A percentile compares a stretch with the other conserved stretches of the same genome.
Evolutionary conservation across 2,888 invertebrate genomes (phyloP).

Genomic region (Teleiodes luculella): DNA sequence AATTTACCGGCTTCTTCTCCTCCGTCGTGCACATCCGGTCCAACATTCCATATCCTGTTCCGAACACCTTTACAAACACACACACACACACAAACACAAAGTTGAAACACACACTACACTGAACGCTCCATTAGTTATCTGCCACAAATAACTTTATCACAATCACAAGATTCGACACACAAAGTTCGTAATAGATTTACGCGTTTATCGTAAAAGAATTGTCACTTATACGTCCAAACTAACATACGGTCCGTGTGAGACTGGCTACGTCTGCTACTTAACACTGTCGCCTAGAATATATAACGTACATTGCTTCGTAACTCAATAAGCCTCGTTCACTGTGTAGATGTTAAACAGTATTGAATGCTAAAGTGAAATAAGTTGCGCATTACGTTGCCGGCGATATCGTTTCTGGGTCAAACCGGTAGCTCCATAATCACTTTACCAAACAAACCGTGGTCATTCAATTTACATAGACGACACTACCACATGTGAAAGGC

Average conservation of each 20-base stretch:
- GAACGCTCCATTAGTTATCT: neutral
- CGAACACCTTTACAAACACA: neutral
- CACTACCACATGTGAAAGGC: constrained; percentile 19
- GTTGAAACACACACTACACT: neutral
- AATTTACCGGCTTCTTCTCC: constrained; percentile 43
- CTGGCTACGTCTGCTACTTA: too few relatives aligned
- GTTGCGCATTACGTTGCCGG: too few relatives aligned
- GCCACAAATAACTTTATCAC: neutral
- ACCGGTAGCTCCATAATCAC: constrained; percentile 40
- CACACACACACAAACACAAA: neutral
- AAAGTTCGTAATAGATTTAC: neutral
- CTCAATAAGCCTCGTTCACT: too few relatives aligned
- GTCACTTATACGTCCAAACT: too few relatives aligned
- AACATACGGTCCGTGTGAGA: too few relatives aligned
- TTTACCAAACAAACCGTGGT: constrained; percentile 39
- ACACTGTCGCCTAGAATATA: too few relatives aligned
- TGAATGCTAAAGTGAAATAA: too few relatives aligned
- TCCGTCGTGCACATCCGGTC: constrained; percentile 54
- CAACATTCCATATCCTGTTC: constrained; percentile 38
- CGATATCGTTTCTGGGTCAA: constrained; percentile 49
- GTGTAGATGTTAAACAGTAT: too few relatives aligned
- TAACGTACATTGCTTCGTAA: too few relatives aligned
- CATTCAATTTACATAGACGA: constrained; percentile 35
- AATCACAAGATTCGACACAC: constrained; percentile 6
- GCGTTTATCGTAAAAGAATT: neutral